Evolutionary conservation across 2,113 vertebrate genomes (phyloP).

Genomic region (Chaetorhynchus papuensis): DNA sequence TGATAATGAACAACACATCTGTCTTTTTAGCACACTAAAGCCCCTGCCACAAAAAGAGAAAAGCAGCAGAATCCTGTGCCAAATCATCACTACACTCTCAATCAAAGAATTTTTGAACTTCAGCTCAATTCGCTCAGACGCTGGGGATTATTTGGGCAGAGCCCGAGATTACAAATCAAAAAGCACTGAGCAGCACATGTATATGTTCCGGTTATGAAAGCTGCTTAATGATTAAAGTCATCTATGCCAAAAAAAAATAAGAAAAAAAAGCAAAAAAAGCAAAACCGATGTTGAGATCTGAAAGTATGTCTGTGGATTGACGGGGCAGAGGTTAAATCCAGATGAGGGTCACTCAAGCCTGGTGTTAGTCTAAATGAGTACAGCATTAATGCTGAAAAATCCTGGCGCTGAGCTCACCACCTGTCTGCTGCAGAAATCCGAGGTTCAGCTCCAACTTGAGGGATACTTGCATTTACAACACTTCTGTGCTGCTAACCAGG

Average conservation of each 20-base stretch:
- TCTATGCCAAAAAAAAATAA: not conserved
- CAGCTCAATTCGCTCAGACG: not conserved
- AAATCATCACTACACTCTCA: not conserved
- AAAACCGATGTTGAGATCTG: not conserved
- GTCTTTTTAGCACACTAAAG: not conserved
- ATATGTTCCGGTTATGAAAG: slow-evolving; percentile 34
- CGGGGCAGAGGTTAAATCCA: slow-evolving; percentile 56
- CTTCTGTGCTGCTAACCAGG: not conserved
- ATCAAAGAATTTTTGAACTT: slow-evolving; percentile 16
- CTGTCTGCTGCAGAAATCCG: slow-evolving; percentile 41
- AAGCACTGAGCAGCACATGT: not conserved
- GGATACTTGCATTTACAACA: not conserved
- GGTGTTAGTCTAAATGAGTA: slow-evolving; percentile 47
- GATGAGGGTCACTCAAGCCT: slow-evolving; percentile 58
- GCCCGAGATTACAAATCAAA: slow-evolving; percentile 38
- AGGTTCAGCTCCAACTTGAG: slow-evolving; percentile 4
- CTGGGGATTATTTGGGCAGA: slow-evolving; percentile 21
- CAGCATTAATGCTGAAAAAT: slow-evolving; percentile 46
- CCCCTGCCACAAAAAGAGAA: not conserved
- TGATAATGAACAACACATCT: not conserved
- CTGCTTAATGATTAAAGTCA: slow-evolving; percentile 51
- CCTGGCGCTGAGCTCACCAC: slow-evolving; percentile 51
- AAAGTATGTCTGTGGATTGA: slow-evolving; percentile 43
- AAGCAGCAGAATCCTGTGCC: not conserved
- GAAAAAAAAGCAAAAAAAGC: not conserved